Evolutionary conservation across 1,140 invertebrate genomes (phyloP), one percentile per base, ranked within the genome.

Genomic region (Hylyphantes graminicola): DNA sequence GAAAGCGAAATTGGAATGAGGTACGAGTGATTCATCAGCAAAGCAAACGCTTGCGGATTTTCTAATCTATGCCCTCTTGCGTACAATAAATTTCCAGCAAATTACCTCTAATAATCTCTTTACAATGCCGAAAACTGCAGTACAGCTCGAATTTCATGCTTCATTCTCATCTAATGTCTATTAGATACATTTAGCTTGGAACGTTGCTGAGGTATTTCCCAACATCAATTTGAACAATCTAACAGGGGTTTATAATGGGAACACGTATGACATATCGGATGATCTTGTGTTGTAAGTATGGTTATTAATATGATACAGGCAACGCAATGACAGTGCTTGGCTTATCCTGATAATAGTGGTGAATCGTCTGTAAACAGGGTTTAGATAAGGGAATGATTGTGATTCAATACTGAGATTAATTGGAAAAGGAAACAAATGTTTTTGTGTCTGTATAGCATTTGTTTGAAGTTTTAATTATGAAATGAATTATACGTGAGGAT

Each of bases 21-120:
- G 65, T 57, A 70, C 54, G 77, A 80, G 77, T 80, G 77, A 80
- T 80, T 80, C 77, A 80, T 80, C 76, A 54, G 15, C 48, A 51
- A 64, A 80, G 50, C 50, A 80, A 80, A 51, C 55, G 77, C 61
- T 63, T 81, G 57, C 21, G 17, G 67, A 81, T 81, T 50, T 67
- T 51, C 35, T 35, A 57, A 63, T 61, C 55, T 59, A 53, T 61
- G 57, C 59, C 73, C 53, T 21, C 10, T n/a, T 73, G 79, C 55
- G 17, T 73, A 73, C 50, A 59, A 81, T 81, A 61, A 81, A 81
- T 73, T 81, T 48, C 21, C 21, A 53, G 19, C 55, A 81, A 81
- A 81, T 81, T 63, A 70, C 67, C 57, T 50, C 73, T 73, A 81
- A 81, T 81, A 81, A 81, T 73, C 55, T 63, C 57, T 73, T 35